phyloP scores from a whole-genome alignment of 2,797 vertebrate genomes.

The Enteromius argenteus region DNA sequence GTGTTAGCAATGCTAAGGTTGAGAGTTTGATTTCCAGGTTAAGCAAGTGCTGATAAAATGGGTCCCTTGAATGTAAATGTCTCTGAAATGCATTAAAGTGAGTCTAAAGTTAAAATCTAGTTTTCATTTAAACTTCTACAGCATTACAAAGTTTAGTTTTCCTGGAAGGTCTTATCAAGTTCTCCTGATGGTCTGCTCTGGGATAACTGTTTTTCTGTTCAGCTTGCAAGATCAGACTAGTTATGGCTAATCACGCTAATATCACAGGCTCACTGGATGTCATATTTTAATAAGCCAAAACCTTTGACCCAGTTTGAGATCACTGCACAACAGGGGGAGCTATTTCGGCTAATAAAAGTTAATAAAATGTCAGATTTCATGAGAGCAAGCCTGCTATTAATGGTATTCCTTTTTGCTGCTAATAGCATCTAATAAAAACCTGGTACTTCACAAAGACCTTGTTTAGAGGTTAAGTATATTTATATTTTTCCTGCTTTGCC shows the following conservation, averaged over 20 bases:
- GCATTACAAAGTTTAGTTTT: not conserved
- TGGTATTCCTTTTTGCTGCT: not conserved
- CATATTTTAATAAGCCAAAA: conserved; percentile 27
- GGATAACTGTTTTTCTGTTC: not conserved
- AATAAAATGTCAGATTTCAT: conserved; percentile 15
- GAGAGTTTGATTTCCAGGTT: not conserved
- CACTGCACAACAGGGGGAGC: conserved; percentile 21
- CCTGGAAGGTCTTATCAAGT: not conserved
- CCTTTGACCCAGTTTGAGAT: conserved; percentile 21
- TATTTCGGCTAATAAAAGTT: conserved; percentile 15
- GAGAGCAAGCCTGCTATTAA: conserved; percentile 10
- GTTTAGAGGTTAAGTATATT: conserved; percentile 55
- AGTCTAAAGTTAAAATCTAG: not conserved
- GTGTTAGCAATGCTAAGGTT: not conserved
- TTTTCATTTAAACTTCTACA: not conserved
- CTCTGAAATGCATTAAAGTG: not conserved
- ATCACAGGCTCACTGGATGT: not conserved
- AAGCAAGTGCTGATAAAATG: not conserved
- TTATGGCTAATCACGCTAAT: conserved; percentile 13
- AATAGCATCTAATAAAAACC: conserved; percentile 30
- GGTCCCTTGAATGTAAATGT: not conserved
- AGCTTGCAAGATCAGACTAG: not conserved
- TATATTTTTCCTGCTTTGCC: conserved; percentile 49
- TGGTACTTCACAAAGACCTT: conserved; percentile 40
- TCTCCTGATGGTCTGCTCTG: not conserved